Evolutionary conservation across 2,797 vertebrate genomes (phyloP).

Genomic region (Coregonus suidteri): DNA sequence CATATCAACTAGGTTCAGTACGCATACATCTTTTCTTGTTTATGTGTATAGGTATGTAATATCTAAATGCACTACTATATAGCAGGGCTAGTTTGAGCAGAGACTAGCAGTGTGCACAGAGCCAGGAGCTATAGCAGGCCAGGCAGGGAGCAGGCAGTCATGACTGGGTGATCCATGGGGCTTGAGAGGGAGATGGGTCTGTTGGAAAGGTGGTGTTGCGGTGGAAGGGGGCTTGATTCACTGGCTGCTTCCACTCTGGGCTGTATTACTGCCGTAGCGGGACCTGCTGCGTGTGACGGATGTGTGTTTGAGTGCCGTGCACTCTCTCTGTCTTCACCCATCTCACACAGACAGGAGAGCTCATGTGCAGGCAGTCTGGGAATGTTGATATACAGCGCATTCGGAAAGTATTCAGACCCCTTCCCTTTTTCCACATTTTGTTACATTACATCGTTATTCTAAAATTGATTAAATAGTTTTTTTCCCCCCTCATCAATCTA

Average conservation of each 20-base stretch:
- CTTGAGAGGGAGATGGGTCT: conserved; percentile 42
- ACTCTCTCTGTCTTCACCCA: conserved; percentile 55
- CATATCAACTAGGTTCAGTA: not conserved
- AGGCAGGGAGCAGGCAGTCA: conserved; percentile 38
- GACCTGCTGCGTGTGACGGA: conserved; percentile 54
- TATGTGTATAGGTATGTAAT: no score
- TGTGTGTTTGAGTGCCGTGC: conserved; percentile 39
- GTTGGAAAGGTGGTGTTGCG: conserved; percentile 19
- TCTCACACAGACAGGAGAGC: conserved; percentile 40
- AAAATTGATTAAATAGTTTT: no score
- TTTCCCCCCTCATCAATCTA: no score
- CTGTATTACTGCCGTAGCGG: conserved; percentile 49
- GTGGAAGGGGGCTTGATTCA: conserved; percentile 46
- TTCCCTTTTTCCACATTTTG: no score
- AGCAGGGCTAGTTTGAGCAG: no score
- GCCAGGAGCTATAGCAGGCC: conserved; percentile 8
- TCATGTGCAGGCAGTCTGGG: conserved; percentile 28
- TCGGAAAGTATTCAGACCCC: no score
- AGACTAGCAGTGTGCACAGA: conserved; percentile 1
- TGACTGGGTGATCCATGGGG: conserved; percentile 48
- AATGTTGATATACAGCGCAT: no score
- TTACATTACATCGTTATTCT: no score
- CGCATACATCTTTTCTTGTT: no score
- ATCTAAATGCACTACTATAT: no score
- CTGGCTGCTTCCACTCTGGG: conserved; percentile 44